Conservation (phyloP, 2,113 vertebrate genomes). For the Murina feae region DNA sequence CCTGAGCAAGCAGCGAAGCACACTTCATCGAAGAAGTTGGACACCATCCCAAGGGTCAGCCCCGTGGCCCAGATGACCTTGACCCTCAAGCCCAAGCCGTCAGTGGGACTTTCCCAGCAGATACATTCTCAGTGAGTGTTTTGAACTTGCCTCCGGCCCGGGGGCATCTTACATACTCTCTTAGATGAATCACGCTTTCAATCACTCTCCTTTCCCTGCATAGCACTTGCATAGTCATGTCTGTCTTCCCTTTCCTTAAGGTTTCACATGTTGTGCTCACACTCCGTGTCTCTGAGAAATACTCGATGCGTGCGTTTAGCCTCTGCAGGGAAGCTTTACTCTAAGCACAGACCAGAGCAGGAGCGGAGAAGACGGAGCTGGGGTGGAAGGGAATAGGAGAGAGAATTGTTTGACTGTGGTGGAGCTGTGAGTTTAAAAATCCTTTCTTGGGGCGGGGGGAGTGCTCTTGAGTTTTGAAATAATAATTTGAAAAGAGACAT, state of each 20-base stretch:
- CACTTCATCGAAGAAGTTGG: constrained; percentile 84
- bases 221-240: neutral
- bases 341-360: neutral
- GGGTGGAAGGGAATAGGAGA: neutral
- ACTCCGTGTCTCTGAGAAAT: neutral
- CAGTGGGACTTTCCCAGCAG: constrained; percentile 84
- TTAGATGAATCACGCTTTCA: neutral
- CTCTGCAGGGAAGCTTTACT: neutral
- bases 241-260: neutral
- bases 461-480: neutral
- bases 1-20: constrained; percentile 82
- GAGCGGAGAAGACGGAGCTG: neutral
- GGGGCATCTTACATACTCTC: neutral
- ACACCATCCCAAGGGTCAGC: constrained; percentile 85
- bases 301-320: neutral
- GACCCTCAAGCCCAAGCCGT: constrained; percentile 89
- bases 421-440: constrained; percentile 1
- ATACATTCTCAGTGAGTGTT: constrained; percentile 92
- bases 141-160: neutral
- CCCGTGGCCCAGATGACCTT: constrained; percentile 90
- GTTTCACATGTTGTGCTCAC: neutral
- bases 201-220: neutral
- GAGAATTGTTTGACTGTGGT: neutral
- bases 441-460: neutral
- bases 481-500: neutral